Conservation (phyloP, 2,888 invertebrate genomes). For the Acanthosoma haemorrhoidale region DNA sequence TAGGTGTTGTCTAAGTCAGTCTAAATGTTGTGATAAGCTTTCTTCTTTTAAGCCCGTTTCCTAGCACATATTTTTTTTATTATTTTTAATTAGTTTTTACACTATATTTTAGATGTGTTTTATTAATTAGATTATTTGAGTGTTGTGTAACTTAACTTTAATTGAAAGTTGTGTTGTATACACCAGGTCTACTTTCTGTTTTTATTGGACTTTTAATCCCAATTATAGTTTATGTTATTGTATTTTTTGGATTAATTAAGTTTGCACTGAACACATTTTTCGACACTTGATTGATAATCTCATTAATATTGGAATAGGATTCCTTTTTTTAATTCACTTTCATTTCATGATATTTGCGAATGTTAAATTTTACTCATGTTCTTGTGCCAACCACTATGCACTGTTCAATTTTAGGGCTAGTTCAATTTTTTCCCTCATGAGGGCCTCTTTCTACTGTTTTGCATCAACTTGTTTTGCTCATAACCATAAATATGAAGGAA, state of each 20-base stretch:
- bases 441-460: no score
- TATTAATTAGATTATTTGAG: conserved; percentile 17
- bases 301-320: not conserved
- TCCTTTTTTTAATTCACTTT: not conserved
- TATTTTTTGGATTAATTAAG: not conserved
- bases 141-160: conserved; percentile 26
- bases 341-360: no score
- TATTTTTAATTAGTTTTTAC: conserved; percentile 15
- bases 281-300: not conserved
- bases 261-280: not conserved
- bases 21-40: conserved; percentile 32
- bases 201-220: not conserved
- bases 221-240: not conserved
- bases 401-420: not conserved
- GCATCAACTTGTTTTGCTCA: conserved; percentile 9
- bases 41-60: conserved; percentile 25
- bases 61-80: conserved; percentile 22
- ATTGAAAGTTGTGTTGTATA: conserved; percentile 16
- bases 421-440: not conserved
- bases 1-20: conserved; percentile 31
- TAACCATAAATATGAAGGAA: not conserved
- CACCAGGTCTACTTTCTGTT: not conserved
- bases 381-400: not conserved
- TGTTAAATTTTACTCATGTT: not conserved
- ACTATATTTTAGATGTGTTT: conserved; percentile 27